Percentiles rank a stretch among this genome's conserved stretches.
Evolutionary conservation across 2,797 vertebrate genomes (phyloP).

Genomic region (Enteromius viviparus): DNA sequence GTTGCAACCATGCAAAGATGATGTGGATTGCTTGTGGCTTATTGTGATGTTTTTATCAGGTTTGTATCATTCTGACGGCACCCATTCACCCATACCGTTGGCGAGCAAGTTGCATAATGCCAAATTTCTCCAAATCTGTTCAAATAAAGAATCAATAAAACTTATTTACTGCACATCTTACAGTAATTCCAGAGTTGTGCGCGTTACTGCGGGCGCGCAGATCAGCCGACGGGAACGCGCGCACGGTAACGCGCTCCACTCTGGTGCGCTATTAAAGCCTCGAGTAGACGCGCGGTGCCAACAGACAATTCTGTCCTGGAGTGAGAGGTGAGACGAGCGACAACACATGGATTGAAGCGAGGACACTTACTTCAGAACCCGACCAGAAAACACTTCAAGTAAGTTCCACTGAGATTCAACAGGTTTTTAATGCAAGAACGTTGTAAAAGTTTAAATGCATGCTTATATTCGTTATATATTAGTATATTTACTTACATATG

Average conservation of each 20-base stretch:
- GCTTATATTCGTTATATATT: not conserved
- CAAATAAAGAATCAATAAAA: too few species aligned
- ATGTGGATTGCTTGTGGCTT: too few species aligned
- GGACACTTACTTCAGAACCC: not conserved
- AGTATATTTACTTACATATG: not conserved
- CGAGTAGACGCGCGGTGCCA: constrained; percentile 24
- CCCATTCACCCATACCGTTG: not conserved
- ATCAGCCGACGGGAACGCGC: too few species aligned
- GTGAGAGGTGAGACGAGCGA: not conserved
- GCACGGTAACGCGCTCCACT: too few species aligned
- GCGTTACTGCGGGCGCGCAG: constrained; percentile 8
- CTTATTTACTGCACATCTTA: too few species aligned
- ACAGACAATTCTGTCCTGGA: constrained; percentile 38
- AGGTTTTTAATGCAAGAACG: constrained; percentile 17
- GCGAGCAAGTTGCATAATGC: not conserved
- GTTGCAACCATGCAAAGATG: too few species aligned
- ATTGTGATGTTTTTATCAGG: not conserved
- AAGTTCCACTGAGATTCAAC: constrained; percentile 50
- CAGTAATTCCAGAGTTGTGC: constrained; percentile 22
- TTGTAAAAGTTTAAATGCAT: constrained; percentile 8
- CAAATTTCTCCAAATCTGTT: not conserved
- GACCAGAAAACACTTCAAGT: constrained; percentile 26
- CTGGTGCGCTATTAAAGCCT: constrained; percentile 46
- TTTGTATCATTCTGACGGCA: not conserved
- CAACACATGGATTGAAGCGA: constrained; percentile 17